Percentiles rank a stretch among this genome's conserved stretches.
These are phyloP conservation scores for Hesperia comma DNA, from an alignment of 2,888 invertebrate genomes.

Conservation along the genomic window DNA sequence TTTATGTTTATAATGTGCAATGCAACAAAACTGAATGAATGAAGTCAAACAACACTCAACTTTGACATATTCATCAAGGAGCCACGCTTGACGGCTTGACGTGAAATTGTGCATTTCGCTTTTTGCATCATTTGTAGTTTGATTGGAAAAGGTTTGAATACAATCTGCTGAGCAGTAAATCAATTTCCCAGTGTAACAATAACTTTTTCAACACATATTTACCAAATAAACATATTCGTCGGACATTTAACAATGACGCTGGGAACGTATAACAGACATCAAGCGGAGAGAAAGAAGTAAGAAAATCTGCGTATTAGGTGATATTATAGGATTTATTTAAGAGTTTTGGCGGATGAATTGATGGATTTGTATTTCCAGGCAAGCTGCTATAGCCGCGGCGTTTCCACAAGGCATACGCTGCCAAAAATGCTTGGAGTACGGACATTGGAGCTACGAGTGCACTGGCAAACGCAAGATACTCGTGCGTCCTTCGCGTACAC, in stretches of 20 bases:
- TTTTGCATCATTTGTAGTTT: constrained; percentile 34
- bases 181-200: background rate
- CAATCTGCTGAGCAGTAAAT: constrained; percentile 9
- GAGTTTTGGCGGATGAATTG: constrained; percentile 15
- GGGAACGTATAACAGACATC: constrained; percentile 78
- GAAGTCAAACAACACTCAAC: constrained; percentile 12
- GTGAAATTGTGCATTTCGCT: constrained; percentile 34
- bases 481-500: constrained; percentile 92
- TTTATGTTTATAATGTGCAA: too few species aligned
- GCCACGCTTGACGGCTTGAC: constrained; percentile 38
- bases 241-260: constrained; percentile 64
- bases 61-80: constrained; percentile 29
- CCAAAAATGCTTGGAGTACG: constrained; percentile 95
- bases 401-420: constrained; percentile 92
- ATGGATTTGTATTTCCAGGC: constrained; percentile 58
- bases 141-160: constrained; percentile 27
- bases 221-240: constrained; percentile 1
- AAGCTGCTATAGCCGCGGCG: constrained; percentile 85
- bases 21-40: background rate
- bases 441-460: constrained; percentile 98
- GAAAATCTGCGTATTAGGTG: constrained; percentile 41
- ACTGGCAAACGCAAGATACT: constrained; percentile 94
- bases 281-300: constrained; percentile 76
- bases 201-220: constrained; percentile 16
- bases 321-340: constrained; percentile 22